Percentiles rank a stretch among this genome's conserved stretches.
Conservation (phyloP, 2,113 vertebrate species). For the Heterochromis multidens region DNA sequence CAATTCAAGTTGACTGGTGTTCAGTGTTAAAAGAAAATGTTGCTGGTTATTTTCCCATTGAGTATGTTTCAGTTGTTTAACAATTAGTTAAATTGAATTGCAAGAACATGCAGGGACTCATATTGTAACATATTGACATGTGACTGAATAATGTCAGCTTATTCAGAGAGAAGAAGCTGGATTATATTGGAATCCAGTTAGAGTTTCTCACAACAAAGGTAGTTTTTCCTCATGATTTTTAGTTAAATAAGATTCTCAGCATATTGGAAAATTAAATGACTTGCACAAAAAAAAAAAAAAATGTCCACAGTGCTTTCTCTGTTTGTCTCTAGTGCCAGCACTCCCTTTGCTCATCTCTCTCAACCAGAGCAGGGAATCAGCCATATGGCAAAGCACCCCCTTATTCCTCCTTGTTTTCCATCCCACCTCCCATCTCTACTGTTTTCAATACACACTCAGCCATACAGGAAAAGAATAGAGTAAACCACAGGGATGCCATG, state of each 20-base stretch:
- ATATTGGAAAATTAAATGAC: slow-evolving; percentile 12
- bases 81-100: slow-evolving; percentile 11
- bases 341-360: slow-evolving; percentile 27
- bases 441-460: slow-evolving; percentile 19
- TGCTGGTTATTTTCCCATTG: not conserved
- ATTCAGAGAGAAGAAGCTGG: not conserved
- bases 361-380: slow-evolving; percentile 30
- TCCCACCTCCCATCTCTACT: slow-evolving; percentile 21
- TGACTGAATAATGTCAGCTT: not conserved
- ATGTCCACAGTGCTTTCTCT: slow-evolving; percentile 16
- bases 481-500: slow-evolving; percentile 30
- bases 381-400: slow-evolving; percentile 60
- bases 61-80: slow-evolving; percentile 13
- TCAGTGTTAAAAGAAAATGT: not conserved
- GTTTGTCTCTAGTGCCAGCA: not conserved
- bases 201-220: not conserved
- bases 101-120: not conserved
- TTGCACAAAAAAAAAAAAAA: not conserved
- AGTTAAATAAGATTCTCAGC: not conserved
- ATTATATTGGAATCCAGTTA: slow-evolving; percentile 9
- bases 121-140: slow-evolving; percentile 5
- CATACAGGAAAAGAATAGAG: slow-evolving; percentile 15
- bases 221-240: slow-evolving; percentile 13
- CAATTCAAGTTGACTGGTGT: slow-evolving; percentile 3
- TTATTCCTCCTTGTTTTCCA: slow-evolving; percentile 25